Percentiles rank a stretch among this genome's conserved stretches.
phyloP scores from a whole-genome alignment of 2,888 invertebrate species.

The Megalurothrips usitatus region DNA sequence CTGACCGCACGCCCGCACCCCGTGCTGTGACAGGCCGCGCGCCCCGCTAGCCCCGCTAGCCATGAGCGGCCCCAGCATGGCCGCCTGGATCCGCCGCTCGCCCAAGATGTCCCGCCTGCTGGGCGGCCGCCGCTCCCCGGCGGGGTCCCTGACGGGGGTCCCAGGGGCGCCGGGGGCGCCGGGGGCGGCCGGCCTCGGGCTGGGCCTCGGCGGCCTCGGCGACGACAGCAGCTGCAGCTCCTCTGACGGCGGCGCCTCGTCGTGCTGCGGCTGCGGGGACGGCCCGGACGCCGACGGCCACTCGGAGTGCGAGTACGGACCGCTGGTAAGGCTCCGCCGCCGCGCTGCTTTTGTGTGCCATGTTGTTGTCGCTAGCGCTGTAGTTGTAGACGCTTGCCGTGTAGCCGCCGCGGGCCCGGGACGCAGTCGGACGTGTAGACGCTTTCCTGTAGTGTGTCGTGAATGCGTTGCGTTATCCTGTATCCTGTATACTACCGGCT shows the following conservation, averaged over 20 bases:
- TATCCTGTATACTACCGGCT: too few relatives aligned
- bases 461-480: neutral
- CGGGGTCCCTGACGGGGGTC: neutral
- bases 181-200: neutral
- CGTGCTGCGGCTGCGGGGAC: slow-evolving; percentile 12
- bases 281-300: slow-evolving; percentile 3
- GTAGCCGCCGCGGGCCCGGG: too few relatives aligned
- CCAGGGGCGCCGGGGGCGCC: neutral
- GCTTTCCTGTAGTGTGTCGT: neutral
- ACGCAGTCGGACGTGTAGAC: neutral
- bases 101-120: slow-evolving; percentile 23
- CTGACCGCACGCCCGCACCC: neutral
- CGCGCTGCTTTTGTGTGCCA: neutral
- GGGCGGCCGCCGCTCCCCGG: neutral
- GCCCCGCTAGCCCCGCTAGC: neutral
- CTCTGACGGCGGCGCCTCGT: slow-evolving; percentile 12
- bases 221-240: slow-evolving; percentile 25
- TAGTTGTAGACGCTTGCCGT: too few relatives aligned
- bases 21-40: neutral
- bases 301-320: slow-evolving; percentile 15
- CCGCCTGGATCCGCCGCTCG: slow-evolving; percentile 14
- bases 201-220: neutral
- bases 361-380: too few relatives aligned
- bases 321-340: neutral
- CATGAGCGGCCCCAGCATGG: slow-evolving; percentile 17